Evolutionary conservation across 1,140 invertebrate species (phyloP).

Genomic region (Magallana ariakensis): DNA sequence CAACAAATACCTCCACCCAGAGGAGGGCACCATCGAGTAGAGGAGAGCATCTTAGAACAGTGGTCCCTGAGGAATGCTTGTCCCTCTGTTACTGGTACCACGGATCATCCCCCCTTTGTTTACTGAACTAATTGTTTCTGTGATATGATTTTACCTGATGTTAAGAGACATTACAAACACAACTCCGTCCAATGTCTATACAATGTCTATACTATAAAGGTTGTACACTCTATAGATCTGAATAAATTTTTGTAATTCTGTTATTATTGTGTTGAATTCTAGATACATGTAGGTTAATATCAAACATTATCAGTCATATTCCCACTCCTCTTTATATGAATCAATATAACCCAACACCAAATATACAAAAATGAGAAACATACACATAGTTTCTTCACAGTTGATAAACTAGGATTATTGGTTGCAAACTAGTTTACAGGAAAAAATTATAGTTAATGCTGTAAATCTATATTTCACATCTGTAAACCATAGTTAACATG

Average conservation of each 20-base stretch:
- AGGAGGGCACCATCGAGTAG: conserved; percentile 64
- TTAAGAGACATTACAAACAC: neutral
- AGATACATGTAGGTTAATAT: too few relatives aligned
- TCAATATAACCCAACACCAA: too few relatives aligned
- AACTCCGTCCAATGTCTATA: neutral
- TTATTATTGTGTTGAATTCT: too few relatives aligned
- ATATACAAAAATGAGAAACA: too few relatives aligned
- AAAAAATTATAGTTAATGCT: too few relatives aligned
- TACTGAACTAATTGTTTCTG: neutral
- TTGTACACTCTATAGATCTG: neutral
- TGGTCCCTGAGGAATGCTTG: neutral
- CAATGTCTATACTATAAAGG: neutral
- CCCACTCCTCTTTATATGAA: too few relatives aligned
- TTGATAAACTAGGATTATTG: too few relatives aligned
- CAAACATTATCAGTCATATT: too few relatives aligned
- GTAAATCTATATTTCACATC: too few relatives aligned
- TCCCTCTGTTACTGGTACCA: neutral
- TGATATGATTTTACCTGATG: neutral
- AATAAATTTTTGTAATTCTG: conserved; percentile 9
- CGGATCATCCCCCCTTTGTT: neutral
- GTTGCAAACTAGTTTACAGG: too few relatives aligned
- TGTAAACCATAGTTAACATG: too few relatives aligned
- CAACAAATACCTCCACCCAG: conserved; percentile 73
- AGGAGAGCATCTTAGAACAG: conserved; percentile 60
- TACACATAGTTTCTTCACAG: too few relatives aligned